Conservation (phyloP, 64 coral and sea anemone genomes). For the Hydrozoanthus tunicans region DNA sequence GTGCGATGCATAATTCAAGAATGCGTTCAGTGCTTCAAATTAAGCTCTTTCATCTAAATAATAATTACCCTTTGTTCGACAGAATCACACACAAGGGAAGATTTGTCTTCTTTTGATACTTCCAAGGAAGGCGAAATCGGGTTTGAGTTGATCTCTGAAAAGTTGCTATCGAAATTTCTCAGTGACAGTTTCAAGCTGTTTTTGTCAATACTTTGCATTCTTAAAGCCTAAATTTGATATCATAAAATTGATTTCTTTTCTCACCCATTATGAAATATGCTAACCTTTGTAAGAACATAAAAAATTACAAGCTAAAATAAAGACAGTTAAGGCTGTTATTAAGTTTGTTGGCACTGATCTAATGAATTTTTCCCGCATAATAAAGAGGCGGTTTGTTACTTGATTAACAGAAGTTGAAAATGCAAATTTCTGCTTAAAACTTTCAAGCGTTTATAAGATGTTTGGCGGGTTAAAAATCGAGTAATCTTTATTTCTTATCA, state of each 20-base stretch:
- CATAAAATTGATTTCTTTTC: background rate
- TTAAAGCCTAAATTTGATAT: background rate
- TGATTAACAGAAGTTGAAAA: slow-evolving; percentile 36
- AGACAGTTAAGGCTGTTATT: slow-evolving; percentile 12
- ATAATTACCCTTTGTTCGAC: slow-evolving; percentile 45
- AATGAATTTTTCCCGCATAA: slow-evolving; percentile 20
- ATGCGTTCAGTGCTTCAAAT: slow-evolving; percentile 53
- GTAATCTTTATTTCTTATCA: background rate
- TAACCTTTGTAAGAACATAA: background rate
- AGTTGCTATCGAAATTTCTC: background rate
- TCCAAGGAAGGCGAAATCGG: background rate
- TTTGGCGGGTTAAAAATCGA: slow-evolving; percentile 41
- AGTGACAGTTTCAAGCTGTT: background rate
- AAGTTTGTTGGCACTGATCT: background rate
- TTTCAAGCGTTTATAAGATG: slow-evolving; percentile 21
- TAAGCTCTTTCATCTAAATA: slow-evolving; percentile 31
- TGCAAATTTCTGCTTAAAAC: slow-evolving; percentile 42
- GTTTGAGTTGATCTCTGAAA: background rate
- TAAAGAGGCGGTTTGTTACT: slow-evolving; percentile 34
- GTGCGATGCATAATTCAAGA: slow-evolving; percentile 20
- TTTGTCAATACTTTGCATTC: background rate
- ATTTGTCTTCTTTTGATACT: slow-evolving; percentile 44
- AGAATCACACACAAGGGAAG: slow-evolving; percentile 1
- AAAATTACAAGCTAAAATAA: background rate
- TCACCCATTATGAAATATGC: background rate